Conservation (phyloP, 2,797 vertebrate genomes). For the Staurois parvus region DNA sequence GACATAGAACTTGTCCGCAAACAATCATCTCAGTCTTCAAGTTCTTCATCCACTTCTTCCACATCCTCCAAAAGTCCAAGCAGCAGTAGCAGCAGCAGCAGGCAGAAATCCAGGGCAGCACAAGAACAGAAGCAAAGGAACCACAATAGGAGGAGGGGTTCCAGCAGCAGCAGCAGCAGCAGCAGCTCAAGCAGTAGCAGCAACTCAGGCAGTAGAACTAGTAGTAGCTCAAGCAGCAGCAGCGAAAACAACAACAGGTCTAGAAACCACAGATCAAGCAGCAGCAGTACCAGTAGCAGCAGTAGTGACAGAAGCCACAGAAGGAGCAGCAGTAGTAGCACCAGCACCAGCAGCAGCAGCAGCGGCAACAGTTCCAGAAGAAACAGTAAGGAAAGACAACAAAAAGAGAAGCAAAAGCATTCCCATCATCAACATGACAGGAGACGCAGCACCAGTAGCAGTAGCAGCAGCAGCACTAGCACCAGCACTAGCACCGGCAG, state of each 20-base stretch:
- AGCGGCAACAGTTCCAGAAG: constrained; percentile 15
- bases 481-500: constrained; percentile 28
- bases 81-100: constrained; percentile 16
- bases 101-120: rapidly evolving
- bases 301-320: neutral
- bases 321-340: constrained; percentile 5
- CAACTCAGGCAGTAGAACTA: neutral
- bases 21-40: constrained; percentile 37
- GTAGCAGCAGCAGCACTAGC: constrained; percentile 8
- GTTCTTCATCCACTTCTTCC: constrained; percentile 56
- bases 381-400: neutral
- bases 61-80: neutral
- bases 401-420: neutral
- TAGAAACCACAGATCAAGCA: neutral
- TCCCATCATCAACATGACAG: neutral
- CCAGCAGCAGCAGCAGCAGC: rapidly evolving
- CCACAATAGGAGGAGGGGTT: neutral
- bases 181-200: constrained; percentile 17
- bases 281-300: neutral
- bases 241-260: no score
- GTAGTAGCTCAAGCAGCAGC: neutral
- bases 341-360: neutral
- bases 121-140: neutral
- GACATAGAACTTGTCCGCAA: neutral
- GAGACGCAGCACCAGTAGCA: constrained; percentile 20